These are phyloP conservation scores for Kuschelorhynchus macadamiae DNA, from an alignment of 2,888 invertebrate genomes.

Conservation along the genomic window DNA sequence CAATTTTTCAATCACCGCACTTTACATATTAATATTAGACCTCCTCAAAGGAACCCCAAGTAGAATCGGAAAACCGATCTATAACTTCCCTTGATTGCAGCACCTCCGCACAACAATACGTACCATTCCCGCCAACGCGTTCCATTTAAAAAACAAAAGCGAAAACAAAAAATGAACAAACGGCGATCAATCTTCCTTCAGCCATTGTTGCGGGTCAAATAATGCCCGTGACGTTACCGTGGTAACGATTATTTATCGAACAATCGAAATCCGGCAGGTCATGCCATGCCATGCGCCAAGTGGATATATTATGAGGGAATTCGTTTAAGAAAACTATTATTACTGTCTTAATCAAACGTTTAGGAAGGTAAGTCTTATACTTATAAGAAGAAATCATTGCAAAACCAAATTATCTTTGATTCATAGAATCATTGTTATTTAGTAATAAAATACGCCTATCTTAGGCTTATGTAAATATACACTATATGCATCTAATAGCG, in stretches of 20 bases:
- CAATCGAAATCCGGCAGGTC: slow-evolving; percentile 22
- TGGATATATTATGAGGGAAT: neutral
- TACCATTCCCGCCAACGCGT: slow-evolving; percentile 26
- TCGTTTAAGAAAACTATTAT: neutral
- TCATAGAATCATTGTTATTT: no score
- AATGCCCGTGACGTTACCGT: slow-evolving; percentile 33
- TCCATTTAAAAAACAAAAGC: slow-evolving; percentile 21
- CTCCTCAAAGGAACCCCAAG: neutral
- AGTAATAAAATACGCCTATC: no score
- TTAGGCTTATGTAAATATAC: no score
- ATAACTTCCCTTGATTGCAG: neutral
- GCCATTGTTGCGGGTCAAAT: slow-evolving; percentile 35
- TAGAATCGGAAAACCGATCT: neutral
- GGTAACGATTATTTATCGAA: slow-evolving; percentile 36
- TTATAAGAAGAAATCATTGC: no score
- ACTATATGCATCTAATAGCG: no score
- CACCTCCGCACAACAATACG: slow-evolving; percentile 24
- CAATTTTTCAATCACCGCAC: no score
- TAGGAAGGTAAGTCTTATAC: no score
- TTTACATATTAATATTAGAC: no score
- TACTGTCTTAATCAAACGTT: no score
- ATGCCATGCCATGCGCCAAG: neutral
- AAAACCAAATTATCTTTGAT: no score
- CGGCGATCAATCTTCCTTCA: slow-evolving; percentile 28
- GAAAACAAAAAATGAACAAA: slow-evolving; percentile 20